Percentiles rank a stretch among this genome's conserved stretches.
phyloP scores from a whole-genome alignment of 2,113 vertebrate species.

The Halcyon senegalensis region DNA sequence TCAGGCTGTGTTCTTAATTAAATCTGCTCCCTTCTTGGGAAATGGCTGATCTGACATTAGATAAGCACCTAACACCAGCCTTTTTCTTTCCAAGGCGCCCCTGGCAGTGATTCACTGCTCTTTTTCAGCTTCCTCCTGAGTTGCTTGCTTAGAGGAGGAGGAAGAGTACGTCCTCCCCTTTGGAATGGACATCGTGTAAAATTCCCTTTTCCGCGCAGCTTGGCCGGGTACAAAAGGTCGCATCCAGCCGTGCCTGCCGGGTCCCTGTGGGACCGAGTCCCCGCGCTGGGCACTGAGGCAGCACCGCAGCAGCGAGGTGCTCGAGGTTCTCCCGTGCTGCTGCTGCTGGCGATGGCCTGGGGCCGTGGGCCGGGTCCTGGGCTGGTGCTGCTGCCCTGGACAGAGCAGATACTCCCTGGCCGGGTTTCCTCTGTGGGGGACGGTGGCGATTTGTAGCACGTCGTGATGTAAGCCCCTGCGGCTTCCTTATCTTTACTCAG shows the following conservation, averaged over 20 bases:
- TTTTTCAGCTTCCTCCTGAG: neutral
- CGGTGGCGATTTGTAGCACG: rapidly evolving
- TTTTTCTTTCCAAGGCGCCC: neutral
- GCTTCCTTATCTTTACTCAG: neutral
- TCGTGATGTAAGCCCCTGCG: neutral
- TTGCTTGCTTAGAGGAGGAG: neutral
- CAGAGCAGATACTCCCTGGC: neutral
- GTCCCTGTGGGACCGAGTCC: neutral
- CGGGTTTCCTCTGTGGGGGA: neutral
- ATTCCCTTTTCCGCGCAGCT: neutral
- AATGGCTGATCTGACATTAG: constrained; percentile 68
- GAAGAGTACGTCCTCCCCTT: neutral
- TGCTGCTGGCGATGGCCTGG: neutral
- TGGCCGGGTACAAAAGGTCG: rapidly evolving
- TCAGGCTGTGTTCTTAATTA: constrained; percentile 62
- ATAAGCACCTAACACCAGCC: constrained; percentile 27
- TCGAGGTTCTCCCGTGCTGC: too few relatives aligned
- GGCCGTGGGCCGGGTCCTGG: rapidly evolving
- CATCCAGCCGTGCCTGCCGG: rapidly evolving
- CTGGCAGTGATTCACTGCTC: constrained; percentile 16
- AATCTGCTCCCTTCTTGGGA: constrained; percentile 58
- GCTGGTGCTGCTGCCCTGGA: neutral
- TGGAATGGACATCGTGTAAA: neutral
- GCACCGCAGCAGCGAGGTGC: too few relatives aligned
- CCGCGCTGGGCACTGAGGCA: rapidly evolving